Percentiles rank a stretch among this genome's conserved stretches.
Conservation (phyloP, 2,113 vertebrate genomes). For the Chionodraco myersi region DNA sequence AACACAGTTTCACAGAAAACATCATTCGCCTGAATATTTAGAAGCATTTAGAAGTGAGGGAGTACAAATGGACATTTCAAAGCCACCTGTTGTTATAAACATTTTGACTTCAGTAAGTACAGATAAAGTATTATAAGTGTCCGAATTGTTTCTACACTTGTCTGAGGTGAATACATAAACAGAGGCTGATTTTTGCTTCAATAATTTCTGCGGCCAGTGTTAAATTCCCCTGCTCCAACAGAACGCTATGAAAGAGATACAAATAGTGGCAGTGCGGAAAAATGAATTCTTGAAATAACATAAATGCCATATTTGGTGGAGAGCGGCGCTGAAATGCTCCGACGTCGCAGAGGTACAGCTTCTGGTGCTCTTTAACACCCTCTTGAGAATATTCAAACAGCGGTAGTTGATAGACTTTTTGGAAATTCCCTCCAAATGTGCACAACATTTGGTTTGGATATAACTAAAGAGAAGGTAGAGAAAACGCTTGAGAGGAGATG, state of each 20-base stretch:
- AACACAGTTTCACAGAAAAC: constrained; percentile 6
- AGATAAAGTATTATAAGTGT: background rate
- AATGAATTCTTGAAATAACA: constrained; percentile 46
- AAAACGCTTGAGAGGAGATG: background rate
- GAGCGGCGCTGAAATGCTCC: constrained; percentile 24
- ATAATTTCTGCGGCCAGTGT: background rate
- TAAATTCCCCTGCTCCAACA: background rate
- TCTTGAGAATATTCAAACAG: constrained; percentile 39
- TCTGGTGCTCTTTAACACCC: constrained; percentile 42
- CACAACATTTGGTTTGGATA: constrained; percentile 22
- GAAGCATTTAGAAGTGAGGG: background rate
- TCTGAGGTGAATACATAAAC: background rate
- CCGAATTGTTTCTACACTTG: background rate
- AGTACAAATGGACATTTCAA: background rate
- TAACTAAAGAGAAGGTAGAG: constrained; percentile 1
- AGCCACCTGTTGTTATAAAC: background rate
- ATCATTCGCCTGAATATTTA: background rate
- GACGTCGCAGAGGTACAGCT: constrained; percentile 20
- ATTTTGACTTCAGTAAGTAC: background rate
- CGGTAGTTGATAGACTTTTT: constrained; percentile 16
- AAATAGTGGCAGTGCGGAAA: constrained; percentile 16
- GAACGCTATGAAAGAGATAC: background rate
- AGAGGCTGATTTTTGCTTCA: background rate
- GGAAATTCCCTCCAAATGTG: constrained; percentile 13
- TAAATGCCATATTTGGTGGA: constrained; percentile 35